Evolutionary conservation across 2,113 vertebrate species (phyloP).

Genomic region (Osmerus mordax): DNA sequence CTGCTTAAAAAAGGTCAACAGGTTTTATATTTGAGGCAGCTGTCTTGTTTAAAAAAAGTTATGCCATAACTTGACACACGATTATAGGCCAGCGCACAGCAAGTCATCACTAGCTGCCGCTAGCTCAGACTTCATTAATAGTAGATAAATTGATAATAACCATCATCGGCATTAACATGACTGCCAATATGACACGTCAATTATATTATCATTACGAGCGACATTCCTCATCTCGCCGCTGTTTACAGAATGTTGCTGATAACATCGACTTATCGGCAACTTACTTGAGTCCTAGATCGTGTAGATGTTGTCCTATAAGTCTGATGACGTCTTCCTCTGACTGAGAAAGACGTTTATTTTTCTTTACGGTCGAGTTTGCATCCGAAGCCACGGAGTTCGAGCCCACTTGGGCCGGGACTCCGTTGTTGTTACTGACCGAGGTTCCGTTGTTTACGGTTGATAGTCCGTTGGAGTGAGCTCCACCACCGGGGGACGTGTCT

Average conservation of each 20-base stretch:
- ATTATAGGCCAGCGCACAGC: too few relatives aligned
- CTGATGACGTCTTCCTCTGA: constrained; percentile 93
- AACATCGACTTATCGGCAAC: constrained; percentile 49
- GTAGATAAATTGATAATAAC: too few relatives aligned
- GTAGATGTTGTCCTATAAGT: constrained; percentile 93
- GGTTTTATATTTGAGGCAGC: too few relatives aligned
- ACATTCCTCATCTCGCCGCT: background rate
- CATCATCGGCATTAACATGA: too few relatives aligned
- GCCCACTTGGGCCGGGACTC: constrained; percentile 57
- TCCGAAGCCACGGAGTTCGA: constrained; percentile 62
- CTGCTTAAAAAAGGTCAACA: too few relatives aligned
- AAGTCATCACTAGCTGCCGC: too few relatives aligned
- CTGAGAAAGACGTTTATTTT: constrained; percentile 90
- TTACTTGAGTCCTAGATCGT: constrained; percentile 94
- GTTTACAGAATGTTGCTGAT: background rate
- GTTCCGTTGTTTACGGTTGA: constrained; percentile 73
- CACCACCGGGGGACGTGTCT: constrained; percentile 77
- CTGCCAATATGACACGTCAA: too few relatives aligned
- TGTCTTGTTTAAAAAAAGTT: too few relatives aligned
- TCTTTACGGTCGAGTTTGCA: constrained; percentile 75
- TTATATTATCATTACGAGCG: background rate
- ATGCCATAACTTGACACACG: too few relatives aligned
- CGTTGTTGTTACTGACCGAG: constrained; percentile 77
- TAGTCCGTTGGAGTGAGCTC: constrained; percentile 84
- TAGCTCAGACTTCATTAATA: too few relatives aligned